Conservation (phyloP, 2,113 vertebrate genomes). For the Atractosteus spatula region DNA sequence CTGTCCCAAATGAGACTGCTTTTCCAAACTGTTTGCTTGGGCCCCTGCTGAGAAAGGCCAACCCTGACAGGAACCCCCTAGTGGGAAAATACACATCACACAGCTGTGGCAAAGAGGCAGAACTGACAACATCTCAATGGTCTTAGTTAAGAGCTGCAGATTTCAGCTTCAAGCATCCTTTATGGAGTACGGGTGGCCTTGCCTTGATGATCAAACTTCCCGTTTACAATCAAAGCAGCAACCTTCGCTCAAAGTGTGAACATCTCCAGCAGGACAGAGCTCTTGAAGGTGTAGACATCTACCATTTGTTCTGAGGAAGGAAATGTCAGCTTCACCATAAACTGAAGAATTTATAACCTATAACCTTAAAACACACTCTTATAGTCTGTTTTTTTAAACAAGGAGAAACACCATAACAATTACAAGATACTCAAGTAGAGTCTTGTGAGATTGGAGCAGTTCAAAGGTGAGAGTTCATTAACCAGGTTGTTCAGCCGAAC, state of each 20-base stretch:
- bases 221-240: slow-evolving; percentile 43
- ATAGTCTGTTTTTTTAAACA: slow-evolving; percentile 17
- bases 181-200: not conserved
- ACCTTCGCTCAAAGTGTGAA: slow-evolving; percentile 20
- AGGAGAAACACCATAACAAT: slow-evolving; percentile 33
- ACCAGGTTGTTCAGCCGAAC: not conserved
- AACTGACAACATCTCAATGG: slow-evolving; percentile 1
- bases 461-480: not conserved
- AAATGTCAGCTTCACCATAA: slow-evolving; percentile 55
- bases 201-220: slow-evolving; percentile 34
- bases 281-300: not conserved
- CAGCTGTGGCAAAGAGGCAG: slow-evolving; percentile 46
- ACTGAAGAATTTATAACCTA: slow-evolving; percentile 61
- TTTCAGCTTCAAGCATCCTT: not conserved
- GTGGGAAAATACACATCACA: slow-evolving; percentile 58
- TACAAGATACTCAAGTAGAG: slow-evolving; percentile 28
- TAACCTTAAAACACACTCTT: slow-evolving; percentile 44
- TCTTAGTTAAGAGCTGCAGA: not conserved
- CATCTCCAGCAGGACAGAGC: not conserved
- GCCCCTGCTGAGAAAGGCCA: slow-evolving; percentile 57
- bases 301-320: slow-evolving; percentile 46
- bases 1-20: slow-evolving; percentile 45
- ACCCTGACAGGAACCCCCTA: slow-evolving; percentile 60
- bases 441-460: slow-evolving; percentile 30
- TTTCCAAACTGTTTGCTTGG: slow-evolving; percentile 62